Conservation (phyloP, 2,113 vertebrate genomes). For the Piprites chloris region DNA sequence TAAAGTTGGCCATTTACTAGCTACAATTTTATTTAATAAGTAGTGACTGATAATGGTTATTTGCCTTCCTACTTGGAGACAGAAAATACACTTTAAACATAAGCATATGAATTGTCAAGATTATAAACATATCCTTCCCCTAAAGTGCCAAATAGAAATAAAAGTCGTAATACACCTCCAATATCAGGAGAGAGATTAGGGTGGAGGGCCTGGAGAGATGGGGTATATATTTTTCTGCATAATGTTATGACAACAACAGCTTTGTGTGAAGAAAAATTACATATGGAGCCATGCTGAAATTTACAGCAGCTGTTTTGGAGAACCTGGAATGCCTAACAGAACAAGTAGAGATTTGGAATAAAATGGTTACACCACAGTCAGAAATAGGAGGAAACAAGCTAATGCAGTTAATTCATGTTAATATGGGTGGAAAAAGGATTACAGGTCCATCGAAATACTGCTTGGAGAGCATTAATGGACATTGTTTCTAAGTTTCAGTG, state of each 20-base stretch:
- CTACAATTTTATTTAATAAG: slow-evolving; percentile 52
- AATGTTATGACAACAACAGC: neutral
- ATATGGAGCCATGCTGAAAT: neutral
- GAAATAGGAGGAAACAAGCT: neutral
- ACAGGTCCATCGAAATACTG: neutral
- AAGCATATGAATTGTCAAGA: slow-evolving; percentile 1
- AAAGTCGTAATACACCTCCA: neutral
- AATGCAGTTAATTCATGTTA: neutral
- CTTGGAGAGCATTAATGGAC: neutral
- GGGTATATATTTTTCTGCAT: neutral
- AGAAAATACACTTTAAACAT: slow-evolving; percentile 38
- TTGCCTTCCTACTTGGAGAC: neutral
- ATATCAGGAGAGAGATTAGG: neutral
- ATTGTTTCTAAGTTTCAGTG: neutral
- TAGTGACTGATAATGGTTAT: slow-evolving; percentile 17
- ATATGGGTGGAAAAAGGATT: neutral
- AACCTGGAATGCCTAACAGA: neutral
- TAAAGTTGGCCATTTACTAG: slow-evolving; percentile 10
- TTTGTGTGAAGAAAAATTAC: neutral
- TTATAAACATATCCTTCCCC: neutral
- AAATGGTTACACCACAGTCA: neutral
- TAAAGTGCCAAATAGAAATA: neutral
- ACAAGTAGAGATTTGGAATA: neutral
- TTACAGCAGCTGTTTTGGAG: neutral
- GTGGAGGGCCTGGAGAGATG: neutral